These are phyloP conservation scores for Ascidia mentula DNA, from an alignment of 23 tunicate species.

Conservation along the genomic window DNA sequence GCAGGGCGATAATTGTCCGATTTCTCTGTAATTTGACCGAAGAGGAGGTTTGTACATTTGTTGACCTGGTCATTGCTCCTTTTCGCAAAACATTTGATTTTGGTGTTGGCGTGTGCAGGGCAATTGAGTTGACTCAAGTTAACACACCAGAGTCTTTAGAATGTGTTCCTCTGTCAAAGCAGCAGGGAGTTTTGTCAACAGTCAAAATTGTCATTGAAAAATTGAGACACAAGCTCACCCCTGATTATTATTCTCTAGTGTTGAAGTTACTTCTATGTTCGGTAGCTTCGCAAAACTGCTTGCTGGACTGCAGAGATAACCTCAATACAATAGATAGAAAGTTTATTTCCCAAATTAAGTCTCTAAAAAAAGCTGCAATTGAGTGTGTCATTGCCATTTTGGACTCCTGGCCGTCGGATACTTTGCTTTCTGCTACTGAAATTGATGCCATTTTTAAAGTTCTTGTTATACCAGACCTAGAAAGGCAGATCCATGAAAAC, in stretches of 20 bases:
- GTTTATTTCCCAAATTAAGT: conserved; percentile 17
- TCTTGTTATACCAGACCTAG: conserved; percentile 47
- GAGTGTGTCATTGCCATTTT: conserved; percentile 40
- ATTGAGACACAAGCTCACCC: conserved; percentile 12
- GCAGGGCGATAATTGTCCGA: conserved; percentile 47
- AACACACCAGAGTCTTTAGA: neutral
- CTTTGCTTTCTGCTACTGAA: neutral
- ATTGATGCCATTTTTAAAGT: conserved; percentile 39
- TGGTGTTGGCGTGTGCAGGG: neutral
- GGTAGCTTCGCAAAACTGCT: neutral
- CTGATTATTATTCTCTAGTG: conserved; percentile 13
- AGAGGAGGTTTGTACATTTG: conserved; percentile 36
- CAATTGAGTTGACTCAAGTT: neutral
- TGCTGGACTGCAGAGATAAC: neutral
- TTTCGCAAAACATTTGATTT: conserved; percentile 9
- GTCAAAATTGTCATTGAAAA: conserved; percentile 42
- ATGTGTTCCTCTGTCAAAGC: conserved; percentile 58
- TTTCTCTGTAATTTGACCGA: conserved; percentile 34
- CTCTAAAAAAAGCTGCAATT: conserved; percentile 3
- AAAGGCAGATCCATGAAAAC: conserved; percentile 65
- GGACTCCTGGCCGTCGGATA: conserved; percentile 39
- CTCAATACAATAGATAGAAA: neutral
- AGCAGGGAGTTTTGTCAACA: conserved; percentile 58
- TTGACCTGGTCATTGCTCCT: conserved; percentile 26
- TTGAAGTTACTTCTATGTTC: conserved; percentile 21